Conservation (phyloP, 2,797 vertebrate genomes). For the Neomorphus geoffroyi region DNA sequence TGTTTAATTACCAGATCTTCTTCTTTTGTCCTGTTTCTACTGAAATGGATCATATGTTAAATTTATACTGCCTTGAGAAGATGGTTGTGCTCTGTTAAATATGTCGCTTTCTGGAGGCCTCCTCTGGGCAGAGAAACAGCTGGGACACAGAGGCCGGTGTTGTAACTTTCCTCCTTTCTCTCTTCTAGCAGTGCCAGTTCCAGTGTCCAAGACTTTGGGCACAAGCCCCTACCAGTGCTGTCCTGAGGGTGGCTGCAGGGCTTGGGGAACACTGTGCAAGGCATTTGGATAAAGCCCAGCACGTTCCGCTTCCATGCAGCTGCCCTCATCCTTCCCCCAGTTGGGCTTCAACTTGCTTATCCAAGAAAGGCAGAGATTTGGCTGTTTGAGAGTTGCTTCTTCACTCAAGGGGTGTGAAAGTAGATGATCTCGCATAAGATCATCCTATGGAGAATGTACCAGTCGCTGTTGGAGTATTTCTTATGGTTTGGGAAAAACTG, state of each 20-base stretch:
- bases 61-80: not conserved
- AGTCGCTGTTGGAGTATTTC: not conserved
- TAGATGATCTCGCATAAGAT: not conserved
- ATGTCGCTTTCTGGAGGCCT: not conserved
- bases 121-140: not conserved
- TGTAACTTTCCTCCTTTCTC: not conserved
- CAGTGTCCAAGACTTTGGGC: not conserved
- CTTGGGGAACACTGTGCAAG: not conserved
- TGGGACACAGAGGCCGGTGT: fast-evolving
- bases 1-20: not conserved
- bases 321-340: not conserved
- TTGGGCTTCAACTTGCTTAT: not conserved
- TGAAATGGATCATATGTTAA: not conserved
- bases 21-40: not conserved
- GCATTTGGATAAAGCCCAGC: not conserved
- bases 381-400: not conserved
- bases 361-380: not conserved
- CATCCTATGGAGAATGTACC: not conserved
- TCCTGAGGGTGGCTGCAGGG: not conserved
- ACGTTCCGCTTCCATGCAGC: not conserved
- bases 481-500: fast-evolving
- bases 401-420: not conserved
- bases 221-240: not conserved
- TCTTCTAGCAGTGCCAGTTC: not conserved
- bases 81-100: not conserved